Conservation (phyloP, 2,113 vertebrate species). For the Gobius niger region DNA sequence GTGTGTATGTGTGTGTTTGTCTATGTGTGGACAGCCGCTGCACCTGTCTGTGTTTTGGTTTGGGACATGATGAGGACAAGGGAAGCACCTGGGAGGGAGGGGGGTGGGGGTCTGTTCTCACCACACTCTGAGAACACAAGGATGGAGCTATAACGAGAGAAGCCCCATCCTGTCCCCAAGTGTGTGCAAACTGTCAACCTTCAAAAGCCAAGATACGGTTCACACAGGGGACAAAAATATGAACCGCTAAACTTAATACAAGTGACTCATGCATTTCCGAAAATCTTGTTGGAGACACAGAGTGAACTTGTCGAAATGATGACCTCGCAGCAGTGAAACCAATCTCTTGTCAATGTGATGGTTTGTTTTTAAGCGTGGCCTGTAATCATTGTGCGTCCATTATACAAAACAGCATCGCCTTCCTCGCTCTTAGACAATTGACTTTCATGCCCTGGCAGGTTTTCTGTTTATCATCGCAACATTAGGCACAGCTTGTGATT, state of each 20-base stretch:
- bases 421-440: neutral
- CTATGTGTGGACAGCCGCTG: conserved; percentile 7
- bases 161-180: neutral
- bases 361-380: too few species aligned
- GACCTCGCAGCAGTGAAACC: too few species aligned
- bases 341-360: too few species aligned
- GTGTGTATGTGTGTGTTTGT: neutral
- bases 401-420: too few species aligned
- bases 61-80: conserved; percentile 11
- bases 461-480: neutral
- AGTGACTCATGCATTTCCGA: too few species aligned
- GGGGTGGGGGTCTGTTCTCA: neutral
- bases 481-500: neutral
- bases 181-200: too few species aligned
- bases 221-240: too few species aligned
- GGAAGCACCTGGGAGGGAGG: conserved; percentile 6
- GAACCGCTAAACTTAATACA: too few species aligned
- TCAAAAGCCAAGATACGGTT: too few species aligned
- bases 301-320: too few species aligned
- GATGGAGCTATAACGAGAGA: neutral
- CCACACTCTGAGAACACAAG: neutral
- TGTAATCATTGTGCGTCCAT: too few species aligned
- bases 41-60: conserved; percentile 30
- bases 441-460: neutral
- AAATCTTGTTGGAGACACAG: too few species aligned